Conservation (phyloP, 2,888 invertebrate species). For the Macaria notata region DNA sequence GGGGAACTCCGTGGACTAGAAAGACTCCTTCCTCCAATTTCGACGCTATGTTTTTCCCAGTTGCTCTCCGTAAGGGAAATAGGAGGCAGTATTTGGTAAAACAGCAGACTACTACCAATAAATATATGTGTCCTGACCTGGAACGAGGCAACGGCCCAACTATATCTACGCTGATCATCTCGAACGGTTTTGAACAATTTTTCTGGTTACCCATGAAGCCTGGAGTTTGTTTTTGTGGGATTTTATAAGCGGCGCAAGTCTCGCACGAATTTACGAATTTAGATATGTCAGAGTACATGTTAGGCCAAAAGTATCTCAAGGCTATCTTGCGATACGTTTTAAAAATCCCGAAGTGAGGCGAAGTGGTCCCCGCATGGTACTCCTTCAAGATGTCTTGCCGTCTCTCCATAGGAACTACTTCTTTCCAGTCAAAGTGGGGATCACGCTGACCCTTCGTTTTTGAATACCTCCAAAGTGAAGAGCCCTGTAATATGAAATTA, state of each 20-base stretch:
- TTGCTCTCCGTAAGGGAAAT: slow-evolving; percentile 15
- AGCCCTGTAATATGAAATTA: no score
- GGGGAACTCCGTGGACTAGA: background rate
- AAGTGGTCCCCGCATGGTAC: slow-evolving; percentile 4
- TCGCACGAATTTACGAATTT: slow-evolving; percentile 6
- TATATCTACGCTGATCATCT: slow-evolving; percentile 1
- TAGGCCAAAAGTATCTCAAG: slow-evolving; percentile 10
- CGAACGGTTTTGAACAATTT: background rate
- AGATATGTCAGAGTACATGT: slow-evolving; percentile 1
- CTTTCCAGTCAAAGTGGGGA: slow-evolving; percentile 4
- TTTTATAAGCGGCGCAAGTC: slow-evolving; percentile 1
- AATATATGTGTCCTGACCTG: background rate
- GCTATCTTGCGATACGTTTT: slow-evolving; percentile 30
- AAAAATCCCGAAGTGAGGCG: slow-evolving; percentile 29
- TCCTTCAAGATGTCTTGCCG: background rate
- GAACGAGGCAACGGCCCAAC: background rate
- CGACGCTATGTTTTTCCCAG: background rate
- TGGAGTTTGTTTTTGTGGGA: background rate
- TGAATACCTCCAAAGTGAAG: no score
- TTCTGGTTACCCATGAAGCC: background rate
- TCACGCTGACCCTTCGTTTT: no score
- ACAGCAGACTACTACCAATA: background rate
- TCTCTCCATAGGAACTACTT: background rate
- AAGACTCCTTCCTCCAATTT: background rate
- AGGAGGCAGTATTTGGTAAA: slow-evolving; percentile 9